These are phyloP conservation scores for Paratrypauchen microcephalus DNA, from an alignment of 2,797 vertebrate species.

Conservation along the genomic window DNA sequence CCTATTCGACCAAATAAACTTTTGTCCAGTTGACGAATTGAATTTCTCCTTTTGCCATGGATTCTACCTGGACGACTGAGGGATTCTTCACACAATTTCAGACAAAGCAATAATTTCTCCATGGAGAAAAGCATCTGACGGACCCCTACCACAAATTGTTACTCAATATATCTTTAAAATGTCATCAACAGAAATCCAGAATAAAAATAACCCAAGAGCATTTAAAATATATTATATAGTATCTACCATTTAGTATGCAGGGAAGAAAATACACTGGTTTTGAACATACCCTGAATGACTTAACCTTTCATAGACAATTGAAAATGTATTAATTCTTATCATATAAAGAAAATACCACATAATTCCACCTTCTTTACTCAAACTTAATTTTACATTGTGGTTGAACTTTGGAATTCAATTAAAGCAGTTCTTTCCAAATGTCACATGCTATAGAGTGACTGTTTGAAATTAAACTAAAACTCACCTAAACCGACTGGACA, in stretches of 20 bases:
- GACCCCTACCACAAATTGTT: too few relatives aligned
- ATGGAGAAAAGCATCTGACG: too few relatives aligned
- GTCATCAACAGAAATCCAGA: too few relatives aligned
- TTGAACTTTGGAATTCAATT: constrained; percentile 6
- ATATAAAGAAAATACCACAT: constrained; percentile 1
- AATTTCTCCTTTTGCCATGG: too few relatives aligned
- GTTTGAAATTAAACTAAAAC: background rate
- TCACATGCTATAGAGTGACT: background rate
- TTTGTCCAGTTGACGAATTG: too few relatives aligned
- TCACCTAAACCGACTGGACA: background rate
- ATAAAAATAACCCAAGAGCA: too few relatives aligned
- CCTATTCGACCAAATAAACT: too few relatives aligned
- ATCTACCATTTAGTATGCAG: background rate
- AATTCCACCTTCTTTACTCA: background rate
- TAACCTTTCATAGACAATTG: background rate
- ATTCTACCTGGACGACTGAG: too few relatives aligned
- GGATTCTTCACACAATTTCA: too few relatives aligned
- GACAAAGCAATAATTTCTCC: too few relatives aligned
- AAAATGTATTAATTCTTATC: background rate
- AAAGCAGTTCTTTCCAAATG: background rate
- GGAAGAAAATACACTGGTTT: background rate
- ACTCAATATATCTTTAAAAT: too few relatives aligned
- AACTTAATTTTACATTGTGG: background rate
- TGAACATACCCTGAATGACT: background rate
- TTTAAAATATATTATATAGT: too few relatives aligned